Conservation (phyloP, 2,888 invertebrate genomes). For the Pomacea canaliculata region DNA sequence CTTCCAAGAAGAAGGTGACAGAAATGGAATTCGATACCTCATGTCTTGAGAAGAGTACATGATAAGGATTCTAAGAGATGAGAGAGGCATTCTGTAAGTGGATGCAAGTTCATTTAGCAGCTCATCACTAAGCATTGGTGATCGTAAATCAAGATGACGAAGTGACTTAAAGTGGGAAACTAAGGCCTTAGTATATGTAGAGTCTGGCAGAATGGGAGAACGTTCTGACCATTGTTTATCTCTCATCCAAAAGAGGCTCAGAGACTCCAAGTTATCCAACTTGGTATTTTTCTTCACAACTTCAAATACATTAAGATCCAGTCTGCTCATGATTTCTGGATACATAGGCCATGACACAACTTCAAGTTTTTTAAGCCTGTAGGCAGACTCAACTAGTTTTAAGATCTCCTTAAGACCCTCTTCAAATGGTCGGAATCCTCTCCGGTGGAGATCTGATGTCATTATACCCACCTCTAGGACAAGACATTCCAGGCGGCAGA, state of each 20-base stretch:
- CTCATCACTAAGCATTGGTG: constrained; percentile 53
- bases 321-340: constrained; percentile 31
- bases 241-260: constrained; percentile 52
- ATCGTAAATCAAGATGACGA: constrained; percentile 46
- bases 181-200: constrained; percentile 33
- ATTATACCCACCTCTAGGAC: constrained; percentile 50
- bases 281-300: constrained; percentile 49
- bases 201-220: constrained; percentile 47
- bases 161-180: constrained; percentile 44
- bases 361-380: constrained; percentile 47
- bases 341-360: constrained; percentile 59
- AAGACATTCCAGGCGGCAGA: constrained; percentile 54
- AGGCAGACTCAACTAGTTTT: constrained; percentile 48
- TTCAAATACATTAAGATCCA: constrained; percentile 47
- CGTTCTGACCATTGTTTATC: constrained; percentile 51
- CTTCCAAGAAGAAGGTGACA: constrained; percentile 46
- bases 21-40: constrained; percentile 40
- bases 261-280: constrained; percentile 45
- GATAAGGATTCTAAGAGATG: constrained; percentile 47
- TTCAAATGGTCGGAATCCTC: constrained; percentile 33
- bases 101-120: constrained; percentile 43
- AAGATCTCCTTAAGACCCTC: constrained; percentile 42
- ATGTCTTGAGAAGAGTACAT: constrained; percentile 38
- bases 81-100: constrained; percentile 40
- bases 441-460: constrained; percentile 38